Evolutionary conservation across 1,140 invertebrate species (phyloP).

Genomic region (Pseudomyrmex flavicornis): DNA sequence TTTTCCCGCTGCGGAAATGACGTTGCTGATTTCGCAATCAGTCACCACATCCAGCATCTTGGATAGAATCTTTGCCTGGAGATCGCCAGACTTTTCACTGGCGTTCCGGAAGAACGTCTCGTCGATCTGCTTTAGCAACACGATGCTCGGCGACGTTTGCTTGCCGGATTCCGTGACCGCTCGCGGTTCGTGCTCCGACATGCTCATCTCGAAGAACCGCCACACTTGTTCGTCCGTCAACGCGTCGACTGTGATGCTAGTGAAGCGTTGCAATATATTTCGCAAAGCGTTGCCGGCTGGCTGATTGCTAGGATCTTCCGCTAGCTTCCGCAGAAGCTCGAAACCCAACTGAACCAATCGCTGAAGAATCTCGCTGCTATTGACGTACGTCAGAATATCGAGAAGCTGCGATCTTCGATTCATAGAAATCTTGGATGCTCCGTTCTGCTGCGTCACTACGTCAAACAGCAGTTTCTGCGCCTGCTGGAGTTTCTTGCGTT

Average conservation of each 20-base stretch:
- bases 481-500: slow-evolving; percentile 75
- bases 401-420: slow-evolving; percentile 84
- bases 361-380: slow-evolving; percentile 85
- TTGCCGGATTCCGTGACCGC: slow-evolving; percentile 63
- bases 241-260: slow-evolving; percentile 77
- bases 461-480: slow-evolving; percentile 76
- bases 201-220: slow-evolving; percentile 77
- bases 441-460: slow-evolving; percentile 66
- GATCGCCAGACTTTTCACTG: slow-evolving; percentile 62
- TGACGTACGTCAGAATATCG: slow-evolving; percentile 85
- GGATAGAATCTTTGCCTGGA: slow-evolving; percentile 78
- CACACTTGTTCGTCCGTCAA: slow-evolving; percentile 79
- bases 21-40: slow-evolving; percentile 81
- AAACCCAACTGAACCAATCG: slow-evolving; percentile 75
- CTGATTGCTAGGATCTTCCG: slow-evolving; percentile 52
- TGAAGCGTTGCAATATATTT: slow-evolving; percentile 81
- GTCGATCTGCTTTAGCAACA: slow-evolving; percentile 86
- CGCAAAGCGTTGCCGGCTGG: slow-evolving; percentile 75
- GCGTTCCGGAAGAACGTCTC: slow-evolving; percentile 83
- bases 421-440: slow-evolving; percentile 75
- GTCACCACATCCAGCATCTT: slow-evolving; percentile 81
- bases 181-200: slow-evolving; percentile 68
- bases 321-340: slow-evolving; percentile 67
- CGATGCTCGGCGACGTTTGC: slow-evolving; percentile 69
- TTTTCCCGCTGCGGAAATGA: slow-evolving; percentile 87